phyloP scores from a whole-genome alignment of 2,797 vertebrate genomes.

The Sebastes hubbsi region DNA sequence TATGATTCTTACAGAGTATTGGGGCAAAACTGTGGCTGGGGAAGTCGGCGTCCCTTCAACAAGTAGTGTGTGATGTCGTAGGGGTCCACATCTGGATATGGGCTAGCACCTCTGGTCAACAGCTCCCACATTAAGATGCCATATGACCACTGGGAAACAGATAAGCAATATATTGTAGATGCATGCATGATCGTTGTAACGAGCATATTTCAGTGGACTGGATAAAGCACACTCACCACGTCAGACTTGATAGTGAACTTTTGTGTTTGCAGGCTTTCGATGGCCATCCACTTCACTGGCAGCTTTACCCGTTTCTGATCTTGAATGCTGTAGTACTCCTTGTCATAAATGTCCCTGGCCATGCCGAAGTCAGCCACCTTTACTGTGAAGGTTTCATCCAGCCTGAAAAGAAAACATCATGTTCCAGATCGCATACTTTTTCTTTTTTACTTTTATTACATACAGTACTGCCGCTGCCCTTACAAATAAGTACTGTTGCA shows the following conservation, averaged over 20 bases:
- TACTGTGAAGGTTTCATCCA: constrained; percentile 92
- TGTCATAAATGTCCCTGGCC: constrained; percentile 92
- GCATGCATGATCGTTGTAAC: not conserved
- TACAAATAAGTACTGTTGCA: no score
- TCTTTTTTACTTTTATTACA: no score
- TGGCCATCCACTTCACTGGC: constrained; percentile 98
- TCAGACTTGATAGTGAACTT: constrained; percentile 97
- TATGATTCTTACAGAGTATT: constrained; percentile 86
- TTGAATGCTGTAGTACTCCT: constrained; percentile 95
- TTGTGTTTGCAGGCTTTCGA: constrained; percentile 96
- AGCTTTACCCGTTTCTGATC: constrained; percentile 89
- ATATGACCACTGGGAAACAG: constrained; percentile 91
- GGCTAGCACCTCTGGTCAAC: constrained; percentile 93
- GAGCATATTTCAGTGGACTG: not conserved
- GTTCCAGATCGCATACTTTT: no score
- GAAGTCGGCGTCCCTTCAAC: constrained; percentile 89
- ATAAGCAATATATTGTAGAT: not conserved
- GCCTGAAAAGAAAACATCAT: constrained; percentile 75
- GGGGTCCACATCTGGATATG: constrained; percentile 91
- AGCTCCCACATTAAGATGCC: constrained; percentile 97
- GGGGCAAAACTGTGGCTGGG: constrained; percentile 93
- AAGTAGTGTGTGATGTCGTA: constrained; percentile 93
- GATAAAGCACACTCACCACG: constrained; percentile 86
- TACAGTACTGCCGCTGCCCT: no score
- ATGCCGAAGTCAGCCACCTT: constrained; percentile 98